A percentile compares a stretch with the other conserved stretches of the same genome.
phyloP scores from a whole-genome alignment of 2,797 vertebrate species.

The Okamejei kenojei region DNA sequence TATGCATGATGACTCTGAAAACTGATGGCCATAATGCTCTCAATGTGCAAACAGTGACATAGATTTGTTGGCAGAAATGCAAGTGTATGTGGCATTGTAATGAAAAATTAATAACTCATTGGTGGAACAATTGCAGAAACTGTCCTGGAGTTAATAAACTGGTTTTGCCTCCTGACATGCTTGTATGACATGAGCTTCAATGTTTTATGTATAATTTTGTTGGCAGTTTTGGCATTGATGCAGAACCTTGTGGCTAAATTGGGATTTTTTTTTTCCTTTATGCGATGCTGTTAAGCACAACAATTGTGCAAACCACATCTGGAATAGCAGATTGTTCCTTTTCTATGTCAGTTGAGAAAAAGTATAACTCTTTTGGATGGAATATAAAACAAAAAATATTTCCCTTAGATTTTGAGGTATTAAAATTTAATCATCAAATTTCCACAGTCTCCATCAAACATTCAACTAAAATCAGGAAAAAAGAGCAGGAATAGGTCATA shows the following conservation, averaged over 20 bases:
- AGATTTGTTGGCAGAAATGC: not conserved
- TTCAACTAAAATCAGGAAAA: too few species aligned
- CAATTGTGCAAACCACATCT: not conserved
- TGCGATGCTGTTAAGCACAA: not conserved
- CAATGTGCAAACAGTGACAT: not conserved
- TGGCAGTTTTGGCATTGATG: not conserved
- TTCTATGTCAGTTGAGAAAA: not conserved
- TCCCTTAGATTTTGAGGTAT: not conserved
- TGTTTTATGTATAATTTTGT: not conserved
- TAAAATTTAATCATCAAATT: not conserved
- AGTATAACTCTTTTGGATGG: not conserved
- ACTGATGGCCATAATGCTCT: not conserved
- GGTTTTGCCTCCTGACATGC: not conserved
- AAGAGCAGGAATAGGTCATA: too few species aligned
- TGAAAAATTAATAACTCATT: not conserved
- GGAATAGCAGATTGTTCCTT: conserved; percentile 4
- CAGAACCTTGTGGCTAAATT: not conserved
- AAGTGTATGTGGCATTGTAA: not conserved
- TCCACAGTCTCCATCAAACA: not conserved
- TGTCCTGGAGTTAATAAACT: not conserved
- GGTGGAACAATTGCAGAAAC: not conserved
- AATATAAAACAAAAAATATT: not conserved
- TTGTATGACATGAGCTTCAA: not conserved
- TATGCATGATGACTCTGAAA: not conserved
- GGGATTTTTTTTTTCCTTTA: not conserved